Conservation (phyloP, 2,113 vertebrate species). For the Phalacrocorax carbo region DNA sequence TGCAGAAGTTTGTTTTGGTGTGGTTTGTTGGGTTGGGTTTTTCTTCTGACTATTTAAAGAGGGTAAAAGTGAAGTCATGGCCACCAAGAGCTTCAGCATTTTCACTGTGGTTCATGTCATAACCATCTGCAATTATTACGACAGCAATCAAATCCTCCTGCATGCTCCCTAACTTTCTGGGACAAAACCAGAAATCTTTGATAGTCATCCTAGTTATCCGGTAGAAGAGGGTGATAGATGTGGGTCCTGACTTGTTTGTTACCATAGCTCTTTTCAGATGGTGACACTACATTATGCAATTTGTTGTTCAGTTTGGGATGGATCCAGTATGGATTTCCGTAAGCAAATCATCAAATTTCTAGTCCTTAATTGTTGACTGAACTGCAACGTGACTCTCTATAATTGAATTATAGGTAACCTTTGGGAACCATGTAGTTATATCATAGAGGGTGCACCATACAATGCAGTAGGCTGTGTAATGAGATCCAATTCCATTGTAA, state of each 20-base stretch:
- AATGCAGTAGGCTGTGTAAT: conserved; percentile 21
- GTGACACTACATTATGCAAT: background rate
- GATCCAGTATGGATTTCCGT: background rate
- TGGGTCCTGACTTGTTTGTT: background rate
- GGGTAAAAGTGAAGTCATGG: background rate
- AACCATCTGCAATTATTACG: background rate
- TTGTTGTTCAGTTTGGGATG: background rate
- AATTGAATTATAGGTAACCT: background rate
- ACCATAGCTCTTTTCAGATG: background rate
- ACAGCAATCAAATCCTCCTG: background rate
- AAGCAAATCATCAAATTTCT: background rate
- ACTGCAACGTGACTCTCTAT: background rate
- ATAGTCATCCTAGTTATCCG: background rate
- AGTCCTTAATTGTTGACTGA: background rate
- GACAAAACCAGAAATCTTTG: background rate
- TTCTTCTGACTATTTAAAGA: background rate
- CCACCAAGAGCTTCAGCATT: background rate
- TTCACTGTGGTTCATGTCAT: background rate
- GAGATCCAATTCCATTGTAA: background rate
- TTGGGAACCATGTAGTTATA: background rate
- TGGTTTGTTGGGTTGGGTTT: rapidly evolving
- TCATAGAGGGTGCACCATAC: background rate
- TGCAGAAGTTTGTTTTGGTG: background rate
- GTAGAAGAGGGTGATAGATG: background rate
- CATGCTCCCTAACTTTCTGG: background rate